phyloP scores from a whole-genome alignment of 2,113 vertebrate genomes.

The Albula glossodonta region DNA sequence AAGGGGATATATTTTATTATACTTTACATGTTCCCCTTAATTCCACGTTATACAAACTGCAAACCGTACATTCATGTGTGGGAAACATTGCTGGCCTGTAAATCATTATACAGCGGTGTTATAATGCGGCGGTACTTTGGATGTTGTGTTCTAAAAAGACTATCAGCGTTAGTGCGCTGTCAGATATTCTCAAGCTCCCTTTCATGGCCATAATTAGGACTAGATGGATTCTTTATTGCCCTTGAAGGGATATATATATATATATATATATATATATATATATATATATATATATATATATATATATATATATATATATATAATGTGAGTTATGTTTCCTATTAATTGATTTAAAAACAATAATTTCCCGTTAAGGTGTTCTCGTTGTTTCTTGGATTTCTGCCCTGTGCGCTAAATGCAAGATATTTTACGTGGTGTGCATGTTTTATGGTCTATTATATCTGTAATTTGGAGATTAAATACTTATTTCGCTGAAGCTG shows the following conservation, averaged over 20 bases:
- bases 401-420: not conserved
- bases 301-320: no score
- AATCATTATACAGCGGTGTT: slow-evolving; percentile 29
- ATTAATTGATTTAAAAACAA: no score
- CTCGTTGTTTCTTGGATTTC: not conserved
- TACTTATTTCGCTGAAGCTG: not conserved
- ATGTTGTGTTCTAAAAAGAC: slow-evolving; percentile 42
- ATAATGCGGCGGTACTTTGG: slow-evolving; percentile 40
- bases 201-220: no score
- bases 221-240: no score
- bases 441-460: not conserved
- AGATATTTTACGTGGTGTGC: not conserved
- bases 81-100: slow-evolving; percentile 37
- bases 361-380: no score
- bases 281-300: no score
- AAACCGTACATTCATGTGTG: slow-evolving; percentile 1
- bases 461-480: not conserved
- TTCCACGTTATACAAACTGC: not conserved
- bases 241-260: no score
- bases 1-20: no score
- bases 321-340: not conserved
- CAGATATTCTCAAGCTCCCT: no score
- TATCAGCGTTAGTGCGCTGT: slow-evolving; percentile 27
- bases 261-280: no score
- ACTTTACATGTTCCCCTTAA: no score